A percentile compares a stretch with the other conserved stretches of the same genome.
phyloP scores from a whole-genome alignment of 1,140 invertebrate genomes.

The Bombus affinis region DNA sequence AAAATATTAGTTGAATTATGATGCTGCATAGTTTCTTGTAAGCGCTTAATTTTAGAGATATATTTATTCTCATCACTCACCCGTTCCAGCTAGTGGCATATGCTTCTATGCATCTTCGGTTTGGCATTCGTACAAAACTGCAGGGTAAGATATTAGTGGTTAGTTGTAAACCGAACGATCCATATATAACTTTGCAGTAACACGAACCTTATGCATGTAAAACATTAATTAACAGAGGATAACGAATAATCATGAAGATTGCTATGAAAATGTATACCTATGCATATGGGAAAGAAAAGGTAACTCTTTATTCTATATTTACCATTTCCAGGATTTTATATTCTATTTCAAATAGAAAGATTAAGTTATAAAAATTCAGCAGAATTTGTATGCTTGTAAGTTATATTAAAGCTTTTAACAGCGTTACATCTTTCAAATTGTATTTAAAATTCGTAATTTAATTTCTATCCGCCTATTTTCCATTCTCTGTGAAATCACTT shows the following conservation, averaged over 20 bases:
- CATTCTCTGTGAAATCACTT: no score
- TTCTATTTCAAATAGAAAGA: no score
- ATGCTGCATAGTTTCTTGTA: neutral
- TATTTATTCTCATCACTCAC: conserved; percentile 13
- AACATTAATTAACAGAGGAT: conserved; percentile 21
- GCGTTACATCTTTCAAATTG: no score
- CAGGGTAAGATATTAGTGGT: conserved; percentile 1
- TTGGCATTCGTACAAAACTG: conserved; percentile 20
- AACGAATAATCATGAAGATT: neutral
- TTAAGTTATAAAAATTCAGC: no score
- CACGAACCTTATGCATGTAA: conserved; percentile 1
- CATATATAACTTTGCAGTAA: conserved; percentile 13
- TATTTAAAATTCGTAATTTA: no score
- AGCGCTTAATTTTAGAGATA: conserved; percentile 27
- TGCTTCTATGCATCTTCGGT: conserved; percentile 13
- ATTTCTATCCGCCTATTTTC: no score
- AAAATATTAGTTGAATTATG: neutral
- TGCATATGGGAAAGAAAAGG: no score
- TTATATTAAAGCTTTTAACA: no score
- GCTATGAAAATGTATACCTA: no score
- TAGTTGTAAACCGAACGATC: neutral
- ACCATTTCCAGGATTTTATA: no score
- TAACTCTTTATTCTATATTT: no score
- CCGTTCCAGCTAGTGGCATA: conserved; percentile 1
- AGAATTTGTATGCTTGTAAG: no score